Percentiles rank a stretch among this genome's conserved stretches.
These are phyloP conservation scores for Leptodirus hochenwartii DNA, from an alignment of 2,888 invertebrate species.

Conservation along the genomic window DNA sequence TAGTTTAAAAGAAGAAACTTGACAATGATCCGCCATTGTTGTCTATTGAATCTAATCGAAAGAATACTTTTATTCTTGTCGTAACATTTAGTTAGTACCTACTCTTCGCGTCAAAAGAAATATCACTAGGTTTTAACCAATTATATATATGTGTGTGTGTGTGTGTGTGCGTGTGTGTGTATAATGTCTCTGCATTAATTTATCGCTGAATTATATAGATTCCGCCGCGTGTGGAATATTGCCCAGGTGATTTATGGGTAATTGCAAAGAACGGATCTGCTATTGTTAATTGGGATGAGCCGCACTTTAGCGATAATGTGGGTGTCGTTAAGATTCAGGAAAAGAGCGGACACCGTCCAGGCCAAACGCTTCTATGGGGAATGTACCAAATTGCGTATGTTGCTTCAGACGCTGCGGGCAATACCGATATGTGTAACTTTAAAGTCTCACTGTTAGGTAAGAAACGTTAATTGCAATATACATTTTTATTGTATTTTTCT, in stretches of 20 bases:
- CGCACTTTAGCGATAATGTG: slow-evolving; percentile 78
- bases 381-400: slow-evolving; percentile 84
- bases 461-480: slow-evolving; percentile 19
- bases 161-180: no score
- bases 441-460: slow-evolving; percentile 77
- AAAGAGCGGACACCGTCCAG: slow-evolving; percentile 71
- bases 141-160: no score
- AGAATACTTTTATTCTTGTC: no score
- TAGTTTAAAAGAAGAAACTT: slow-evolving; percentile 4
- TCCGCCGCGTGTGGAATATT: slow-evolving; percentile 72
- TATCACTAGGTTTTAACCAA: no score
- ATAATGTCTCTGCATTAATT: slow-evolving; percentile 1
- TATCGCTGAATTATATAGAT: slow-evolving; percentile 24
- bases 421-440: slow-evolving; percentile 80
- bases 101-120: no score
- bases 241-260: slow-evolving; percentile 88
- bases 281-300: slow-evolving; percentile 81
- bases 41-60: no score
- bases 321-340: slow-evolving; percentile 64
- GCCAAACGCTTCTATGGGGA: slow-evolving; percentile 78
- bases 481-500: slow-evolving; percentile 1
- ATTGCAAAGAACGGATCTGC: slow-evolving; percentile 85
- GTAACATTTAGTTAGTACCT: no score
- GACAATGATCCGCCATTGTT: no score
- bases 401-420: slow-evolving; percentile 84